phyloP scores from a whole-genome alignment of 2,797 vertebrate genomes.

The Lagorchestes hirsutus region DNA sequence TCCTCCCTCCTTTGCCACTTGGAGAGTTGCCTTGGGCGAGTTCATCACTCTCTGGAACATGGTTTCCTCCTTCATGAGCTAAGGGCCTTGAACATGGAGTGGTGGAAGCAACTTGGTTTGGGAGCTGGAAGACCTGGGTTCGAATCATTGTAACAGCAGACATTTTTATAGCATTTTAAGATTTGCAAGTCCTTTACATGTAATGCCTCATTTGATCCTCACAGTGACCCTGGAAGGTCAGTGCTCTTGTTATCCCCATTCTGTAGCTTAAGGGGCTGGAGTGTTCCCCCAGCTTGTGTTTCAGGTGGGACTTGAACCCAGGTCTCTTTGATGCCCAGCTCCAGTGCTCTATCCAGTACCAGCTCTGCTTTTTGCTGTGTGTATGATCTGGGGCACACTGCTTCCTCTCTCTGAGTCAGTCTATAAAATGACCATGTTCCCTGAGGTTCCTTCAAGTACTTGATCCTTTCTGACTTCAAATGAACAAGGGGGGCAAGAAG shows the following conservation, averaged over 20 bases:
- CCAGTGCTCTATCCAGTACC: not conserved
- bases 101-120: not conserved
- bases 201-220: not conserved
- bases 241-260: not conserved
- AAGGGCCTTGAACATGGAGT: not conserved
- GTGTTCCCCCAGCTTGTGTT: not conserved
- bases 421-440: not conserved
- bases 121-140: not conserved
- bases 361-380: not conserved
- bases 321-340: not conserved
- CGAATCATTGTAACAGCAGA: not conserved
- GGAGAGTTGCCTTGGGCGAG: not conserved
- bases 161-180: not conserved
- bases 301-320: not conserved
- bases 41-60: not conserved
- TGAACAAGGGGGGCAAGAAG: not conserved
- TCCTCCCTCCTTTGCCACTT: not conserved
- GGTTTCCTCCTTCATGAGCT: not conserved
- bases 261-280: not conserved
- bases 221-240: not conserved
- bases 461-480: not conserved
- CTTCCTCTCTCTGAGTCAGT: not conserved
- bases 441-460: not conserved
- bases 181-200: not conserved
- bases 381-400: not conserved